Evolutionary conservation across 2,113 vertebrate genomes (phyloP), one percentile per base, ranked within the genome.

Genomic region (Fregata magnificens): DNA sequence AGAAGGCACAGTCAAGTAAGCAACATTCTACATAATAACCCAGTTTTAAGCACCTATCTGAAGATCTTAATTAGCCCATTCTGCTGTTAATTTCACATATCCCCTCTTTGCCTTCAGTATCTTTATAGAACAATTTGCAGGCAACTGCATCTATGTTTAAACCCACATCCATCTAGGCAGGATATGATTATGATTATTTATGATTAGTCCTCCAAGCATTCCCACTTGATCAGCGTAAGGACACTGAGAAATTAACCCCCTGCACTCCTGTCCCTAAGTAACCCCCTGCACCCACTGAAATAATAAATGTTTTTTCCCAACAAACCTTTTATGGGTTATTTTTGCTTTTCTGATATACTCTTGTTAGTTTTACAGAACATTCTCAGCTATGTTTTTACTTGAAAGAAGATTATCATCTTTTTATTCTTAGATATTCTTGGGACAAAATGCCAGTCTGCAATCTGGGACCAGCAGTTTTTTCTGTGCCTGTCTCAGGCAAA

Each of bases 11-110:
- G 36, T 50, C 32, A 90, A 96, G 59, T 67, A 79, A 88, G 94
- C 61, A 93, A 56, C 44, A 44, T 94, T 78, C 56, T 56, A 56
- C 28, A 32, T 49, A 52, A 93, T 79, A 93, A 95, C 77, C 79
- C 61, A 92, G 72, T 91, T 97, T 92, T 86, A 84, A 89, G 49
- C 62, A 95, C 73, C 86, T 96, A 97, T 92, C 93, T 92, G 77
- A 95, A 96, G 86, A 95, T 96, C 94, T 97, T 97, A 97, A 96
- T 96, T 96, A 95, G 88, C 40, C 73, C 52, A 90, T 92, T 97
- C 86, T 95, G 86, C 77, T 96, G 76, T 76, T 95, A 93, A 95
- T 96, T 95, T 95, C 90, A 95, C 24, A 88, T 95, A 95, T 86
- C 88, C 77, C 86, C 91, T 88, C 72, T 79, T 86, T 86, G 80